phyloP scores from a whole-genome alignment of 2,888 invertebrate genomes.

The Salpingus planirostris region DNA sequence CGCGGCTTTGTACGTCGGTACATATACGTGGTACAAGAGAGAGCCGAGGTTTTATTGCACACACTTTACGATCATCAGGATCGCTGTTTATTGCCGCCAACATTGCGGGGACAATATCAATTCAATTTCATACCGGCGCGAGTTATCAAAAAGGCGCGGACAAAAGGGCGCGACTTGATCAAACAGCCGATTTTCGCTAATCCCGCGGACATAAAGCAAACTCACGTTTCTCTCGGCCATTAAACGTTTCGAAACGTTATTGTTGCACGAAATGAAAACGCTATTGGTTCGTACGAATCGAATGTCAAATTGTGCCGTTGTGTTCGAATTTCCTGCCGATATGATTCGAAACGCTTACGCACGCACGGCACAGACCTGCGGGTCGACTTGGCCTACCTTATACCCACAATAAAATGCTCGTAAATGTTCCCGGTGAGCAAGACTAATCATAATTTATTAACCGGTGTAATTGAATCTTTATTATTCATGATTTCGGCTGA shows the following conservation, averaged over 20 bases:
- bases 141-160: background rate
- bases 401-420: constrained; percentile 12
- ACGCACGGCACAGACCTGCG: too few relatives aligned
- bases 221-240: too few relatives aligned
- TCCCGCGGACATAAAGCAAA: too few relatives aligned
- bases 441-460: constrained; percentile 29
- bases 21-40: too few relatives aligned
- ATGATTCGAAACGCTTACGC: too few relatives aligned
- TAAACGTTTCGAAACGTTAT: too few relatives aligned
- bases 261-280: too few relatives aligned
- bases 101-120: constrained; percentile 32
- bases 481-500: constrained; percentile 21
- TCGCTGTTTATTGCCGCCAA: constrained; percentile 33
- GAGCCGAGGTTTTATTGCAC: constrained; percentile 31
- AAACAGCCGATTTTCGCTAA: too few relatives aligned
- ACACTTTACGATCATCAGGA: constrained; percentile 39
- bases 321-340: too few relatives aligned
- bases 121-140: constrained; percentile 34
- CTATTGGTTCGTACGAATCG: too few relatives aligned
- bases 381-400: background rate
- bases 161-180: too few relatives aligned
- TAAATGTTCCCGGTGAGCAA: constrained; percentile 11
- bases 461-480: constrained; percentile 29
- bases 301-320: too few relatives aligned
- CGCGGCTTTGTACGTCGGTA: constrained; percentile 24